phyloP scores from a whole-genome alignment of 2,113 vertebrate genomes.

The Prionailurus bengalensis region DNA sequence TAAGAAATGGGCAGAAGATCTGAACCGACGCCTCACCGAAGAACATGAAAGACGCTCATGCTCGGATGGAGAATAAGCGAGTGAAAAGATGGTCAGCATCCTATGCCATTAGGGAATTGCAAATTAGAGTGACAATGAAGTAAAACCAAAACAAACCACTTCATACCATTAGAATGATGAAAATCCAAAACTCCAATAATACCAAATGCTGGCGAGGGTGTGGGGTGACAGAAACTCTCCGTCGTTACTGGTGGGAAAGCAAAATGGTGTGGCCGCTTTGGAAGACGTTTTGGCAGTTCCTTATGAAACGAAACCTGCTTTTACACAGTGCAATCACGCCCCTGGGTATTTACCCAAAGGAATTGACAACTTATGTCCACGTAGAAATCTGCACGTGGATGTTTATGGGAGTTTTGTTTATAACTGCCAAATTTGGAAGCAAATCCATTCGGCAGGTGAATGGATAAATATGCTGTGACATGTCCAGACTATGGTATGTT shows the following conservation, averaged over 20 bases:
- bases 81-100: background rate
- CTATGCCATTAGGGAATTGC: background rate
- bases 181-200: background rate
- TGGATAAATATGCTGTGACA: background rate
- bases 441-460: background rate
- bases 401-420: background rate
- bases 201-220: background rate
- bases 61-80: background rate
- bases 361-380: no score
- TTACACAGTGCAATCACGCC: background rate
- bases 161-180: background rate
- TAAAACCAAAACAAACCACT: background rate
- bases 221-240: no score
- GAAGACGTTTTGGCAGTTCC: background rate
- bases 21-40: background rate
- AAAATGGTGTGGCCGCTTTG: background rate
- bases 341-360: background rate
- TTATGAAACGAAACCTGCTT: background rate
- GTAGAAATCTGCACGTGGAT: background rate
- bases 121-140: background rate
- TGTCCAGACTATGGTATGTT: background rate
- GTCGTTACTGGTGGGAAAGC: background rate
- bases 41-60: background rate
- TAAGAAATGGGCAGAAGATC: background rate
- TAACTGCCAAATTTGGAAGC: background rate